phyloP scores from a whole-genome alignment of 2,888 invertebrate species.

The Lasioglossum marginatum region DNA sequence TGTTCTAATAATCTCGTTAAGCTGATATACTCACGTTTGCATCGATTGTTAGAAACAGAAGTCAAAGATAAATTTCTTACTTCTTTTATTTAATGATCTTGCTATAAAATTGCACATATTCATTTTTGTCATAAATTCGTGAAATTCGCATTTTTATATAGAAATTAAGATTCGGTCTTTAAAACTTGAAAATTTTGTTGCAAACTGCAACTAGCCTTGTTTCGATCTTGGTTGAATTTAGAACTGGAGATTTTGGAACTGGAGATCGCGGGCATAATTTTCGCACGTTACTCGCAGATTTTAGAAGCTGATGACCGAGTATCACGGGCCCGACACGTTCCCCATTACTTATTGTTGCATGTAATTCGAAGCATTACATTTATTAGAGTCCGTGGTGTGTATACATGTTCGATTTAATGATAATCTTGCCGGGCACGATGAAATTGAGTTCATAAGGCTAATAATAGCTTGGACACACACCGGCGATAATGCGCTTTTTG shows the following conservation, averaged over 20 bases:
- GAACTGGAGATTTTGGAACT: no score
- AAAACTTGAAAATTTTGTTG: not conserved
- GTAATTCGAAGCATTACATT: not conserved
- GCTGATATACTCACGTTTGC: no score
- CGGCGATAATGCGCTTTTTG: not conserved
- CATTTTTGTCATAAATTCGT: no score
- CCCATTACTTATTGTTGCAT: not conserved
- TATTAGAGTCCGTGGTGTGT: not conserved
- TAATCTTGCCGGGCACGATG: not conserved
- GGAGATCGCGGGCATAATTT: not conserved
- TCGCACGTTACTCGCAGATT: not conserved
- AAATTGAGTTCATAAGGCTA: not conserved
- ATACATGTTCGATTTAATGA: conserved; percentile 5
- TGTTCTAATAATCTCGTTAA: not conserved
- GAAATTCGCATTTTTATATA: not conserved
- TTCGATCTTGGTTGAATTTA: no score
- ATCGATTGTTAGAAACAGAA: no score
- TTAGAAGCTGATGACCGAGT: not conserved
- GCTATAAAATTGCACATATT: not conserved
- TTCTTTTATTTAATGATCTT: not conserved
- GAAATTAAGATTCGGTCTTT: not conserved
- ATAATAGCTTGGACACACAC: not conserved
- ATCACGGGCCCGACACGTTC: not conserved
- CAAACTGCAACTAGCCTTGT: not conserved
- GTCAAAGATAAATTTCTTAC: not conserved